These are phyloP conservation scores for Melinopterus prodromus DNA, from an alignment of 2,888 invertebrate species.

Conservation along the genomic window DNA sequence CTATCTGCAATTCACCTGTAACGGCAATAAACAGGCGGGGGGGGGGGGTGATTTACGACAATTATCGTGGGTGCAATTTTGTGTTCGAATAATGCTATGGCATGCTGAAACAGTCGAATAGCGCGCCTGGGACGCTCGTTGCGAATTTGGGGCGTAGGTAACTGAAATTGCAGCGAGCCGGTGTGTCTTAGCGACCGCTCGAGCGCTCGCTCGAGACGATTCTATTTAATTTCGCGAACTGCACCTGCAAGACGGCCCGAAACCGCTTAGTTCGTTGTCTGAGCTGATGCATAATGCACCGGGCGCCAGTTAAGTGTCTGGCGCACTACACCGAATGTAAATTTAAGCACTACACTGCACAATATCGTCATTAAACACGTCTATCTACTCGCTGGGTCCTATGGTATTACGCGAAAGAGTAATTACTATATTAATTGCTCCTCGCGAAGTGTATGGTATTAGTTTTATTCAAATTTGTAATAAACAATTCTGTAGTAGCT, in stretches of 20 bases:
- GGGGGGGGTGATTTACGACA: no score
- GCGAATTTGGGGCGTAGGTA: background rate
- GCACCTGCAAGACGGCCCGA: background rate
- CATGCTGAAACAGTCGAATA: no score
- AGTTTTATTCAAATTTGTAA: background rate
- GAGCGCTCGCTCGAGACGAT: background rate
- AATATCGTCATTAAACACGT: background rate
- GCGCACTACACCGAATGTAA: background rate
- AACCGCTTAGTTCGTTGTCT: background rate
- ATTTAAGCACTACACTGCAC: slow-evolving; percentile 4
- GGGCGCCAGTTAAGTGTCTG: background rate
- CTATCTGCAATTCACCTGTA: no score
- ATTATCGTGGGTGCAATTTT: no score
- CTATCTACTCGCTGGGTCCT: background rate
- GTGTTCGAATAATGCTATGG: no score
- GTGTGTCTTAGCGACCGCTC: background rate
- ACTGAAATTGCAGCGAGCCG: background rate
- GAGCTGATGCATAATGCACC: background rate
- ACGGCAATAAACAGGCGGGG: no score
- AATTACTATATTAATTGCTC: background rate
- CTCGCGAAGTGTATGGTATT: background rate
- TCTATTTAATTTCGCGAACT: background rate
- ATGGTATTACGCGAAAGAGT: background rate
- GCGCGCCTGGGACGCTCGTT: no score
- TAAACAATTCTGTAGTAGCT: no score